Evolutionary conservation across 2,113 vertebrate species (phyloP).

Genomic region (Poecilia latipinna): DNA sequence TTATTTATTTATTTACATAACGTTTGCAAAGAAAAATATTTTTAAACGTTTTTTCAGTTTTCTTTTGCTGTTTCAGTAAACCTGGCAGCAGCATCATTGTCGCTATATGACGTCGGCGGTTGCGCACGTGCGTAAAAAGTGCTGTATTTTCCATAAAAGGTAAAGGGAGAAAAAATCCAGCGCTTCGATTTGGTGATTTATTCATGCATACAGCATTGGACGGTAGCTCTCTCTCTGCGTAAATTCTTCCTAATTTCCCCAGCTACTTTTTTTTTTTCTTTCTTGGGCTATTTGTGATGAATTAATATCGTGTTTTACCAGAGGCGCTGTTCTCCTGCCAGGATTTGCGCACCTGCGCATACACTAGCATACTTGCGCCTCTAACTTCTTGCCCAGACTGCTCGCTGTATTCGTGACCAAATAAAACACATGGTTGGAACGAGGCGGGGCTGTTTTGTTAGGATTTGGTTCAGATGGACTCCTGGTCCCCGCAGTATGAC

Average conservation of each 20-base stretch:
- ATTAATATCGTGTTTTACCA: slow-evolving; percentile 14
- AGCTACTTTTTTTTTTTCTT: background rate
- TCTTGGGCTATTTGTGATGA: slow-evolving; percentile 29
- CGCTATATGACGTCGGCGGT: slow-evolving; percentile 36
- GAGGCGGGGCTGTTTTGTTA: too few relatives aligned
- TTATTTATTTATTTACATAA: background rate
- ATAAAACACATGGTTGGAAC: slow-evolving; percentile 7
- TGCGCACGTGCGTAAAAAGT: slow-evolving; percentile 29
- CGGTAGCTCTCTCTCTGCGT: background rate
- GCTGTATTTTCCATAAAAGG: slow-evolving; percentile 39
- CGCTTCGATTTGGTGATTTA: slow-evolving; percentile 9
- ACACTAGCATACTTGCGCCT: background rate
- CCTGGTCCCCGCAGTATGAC: background rate
- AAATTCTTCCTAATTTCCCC: slow-evolving; percentile 4
- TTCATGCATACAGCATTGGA: background rate
- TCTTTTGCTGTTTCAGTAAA: too few relatives aligned
- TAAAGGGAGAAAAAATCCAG: background rate
- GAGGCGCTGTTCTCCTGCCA: slow-evolving; percentile 3
- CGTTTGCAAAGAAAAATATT: background rate
- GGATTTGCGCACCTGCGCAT: slow-evolving; percentile 36
- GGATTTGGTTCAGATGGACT: background rate
- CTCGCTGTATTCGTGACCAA: background rate
- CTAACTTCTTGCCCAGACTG: background rate
- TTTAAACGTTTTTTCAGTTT: too few relatives aligned
- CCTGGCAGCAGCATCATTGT: background rate